phyloP scores from a whole-genome alignment of 1,140 invertebrate genomes.

The Drosophila sp. region DNA sequence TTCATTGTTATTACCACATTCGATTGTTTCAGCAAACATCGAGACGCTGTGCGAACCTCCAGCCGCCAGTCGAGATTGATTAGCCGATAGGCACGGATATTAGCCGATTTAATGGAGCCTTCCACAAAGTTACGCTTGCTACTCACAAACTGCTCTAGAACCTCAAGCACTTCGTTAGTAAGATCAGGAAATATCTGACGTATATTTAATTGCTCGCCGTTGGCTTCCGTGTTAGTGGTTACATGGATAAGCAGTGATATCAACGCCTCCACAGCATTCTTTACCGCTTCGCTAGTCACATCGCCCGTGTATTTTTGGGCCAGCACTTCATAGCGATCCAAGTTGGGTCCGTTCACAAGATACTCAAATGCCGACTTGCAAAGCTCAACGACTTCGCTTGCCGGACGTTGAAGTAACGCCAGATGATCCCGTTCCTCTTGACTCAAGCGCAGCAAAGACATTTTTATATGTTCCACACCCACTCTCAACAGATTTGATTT shows the following conservation, averaged over 20 bases:
- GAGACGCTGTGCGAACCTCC: slow-evolving; percentile 72
- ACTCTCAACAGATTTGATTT: not conserved
- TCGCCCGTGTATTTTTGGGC: slow-evolving; percentile 56
- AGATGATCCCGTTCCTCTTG: slow-evolving; percentile 67
- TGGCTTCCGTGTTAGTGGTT: slow-evolving; percentile 53
- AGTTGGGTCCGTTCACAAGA: slow-evolving; percentile 69
- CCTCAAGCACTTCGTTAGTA: slow-evolving; percentile 57
- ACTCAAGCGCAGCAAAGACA: slow-evolving; percentile 59
- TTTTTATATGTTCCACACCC: slow-evolving; percentile 5
- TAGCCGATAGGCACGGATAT: slow-evolving; percentile 74
- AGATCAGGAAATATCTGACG: slow-evolving; percentile 58
- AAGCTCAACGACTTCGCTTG: slow-evolving; percentile 67
- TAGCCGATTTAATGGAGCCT: slow-evolving; percentile 79
- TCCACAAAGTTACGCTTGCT: slow-evolving; percentile 78
- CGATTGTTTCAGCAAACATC: slow-evolving; percentile 65
- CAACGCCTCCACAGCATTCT: slow-evolving; percentile 67
- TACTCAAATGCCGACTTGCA: slow-evolving; percentile 81
- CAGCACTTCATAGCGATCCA: slow-evolving; percentile 58
- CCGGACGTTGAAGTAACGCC: slow-evolving; percentile 54
- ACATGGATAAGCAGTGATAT: slow-evolving; percentile 75
- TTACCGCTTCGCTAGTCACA: slow-evolving; percentile 41
- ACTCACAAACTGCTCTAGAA: slow-evolving; percentile 73
- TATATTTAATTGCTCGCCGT: slow-evolving; percentile 29
- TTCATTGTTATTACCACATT: slow-evolving; percentile 74
- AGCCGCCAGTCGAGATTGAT: slow-evolving; percentile 79